Evolutionary conservation across 1,140 invertebrate genomes (phyloP), one percentile per base, ranked within the genome.

Genomic region (Calliphora vicina): DNA sequence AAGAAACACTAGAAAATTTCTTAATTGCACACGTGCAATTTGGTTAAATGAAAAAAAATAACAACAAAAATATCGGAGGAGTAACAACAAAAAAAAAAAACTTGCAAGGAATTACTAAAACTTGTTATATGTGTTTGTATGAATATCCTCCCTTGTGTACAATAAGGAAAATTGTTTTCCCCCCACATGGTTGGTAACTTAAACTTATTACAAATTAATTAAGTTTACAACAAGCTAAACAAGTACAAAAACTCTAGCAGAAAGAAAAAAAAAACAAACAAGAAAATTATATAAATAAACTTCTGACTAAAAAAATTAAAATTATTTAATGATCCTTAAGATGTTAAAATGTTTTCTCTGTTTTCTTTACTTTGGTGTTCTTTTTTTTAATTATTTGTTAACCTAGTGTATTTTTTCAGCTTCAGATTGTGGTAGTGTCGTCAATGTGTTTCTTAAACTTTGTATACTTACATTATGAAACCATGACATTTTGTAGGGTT

Each of bases 391-490:
- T 29, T 50, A 25, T 35, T 57, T 27, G 26, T 26, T 15, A 50
- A 72, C 67, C 50, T 29, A n/a, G n/a, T 10, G 45, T 27, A 45
- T 71, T 72, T 71, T 29, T 27, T 57, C 57, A 20, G 35, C 43
- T 72, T 42, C 4, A 71, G 12, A 29, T 42, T 71, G 50, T 81
- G 27, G 26, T 67, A 50, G 35, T 73, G 67, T 42, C 29, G 67
- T 42, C 29, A 50, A 50, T 81, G 78, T 26, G 43, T 80, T 57
- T 80, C 27, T 82, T 82, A 35, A 50, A 15, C 1, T 13, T n/a
- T n/a, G n/a, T 82, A 29, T 84, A 93, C 95, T 95, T 92, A 96
- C 96, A 86, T 96, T 94, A 89, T 96, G 96, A 91, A 94, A 96
- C 96, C 96, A 97, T 81, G 95, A 93, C 80, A 97, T 93, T 86